Base-by-base conservation (phyloP, 1,140 invertebrate species). In the Portunus trituberculatus region DNA sequence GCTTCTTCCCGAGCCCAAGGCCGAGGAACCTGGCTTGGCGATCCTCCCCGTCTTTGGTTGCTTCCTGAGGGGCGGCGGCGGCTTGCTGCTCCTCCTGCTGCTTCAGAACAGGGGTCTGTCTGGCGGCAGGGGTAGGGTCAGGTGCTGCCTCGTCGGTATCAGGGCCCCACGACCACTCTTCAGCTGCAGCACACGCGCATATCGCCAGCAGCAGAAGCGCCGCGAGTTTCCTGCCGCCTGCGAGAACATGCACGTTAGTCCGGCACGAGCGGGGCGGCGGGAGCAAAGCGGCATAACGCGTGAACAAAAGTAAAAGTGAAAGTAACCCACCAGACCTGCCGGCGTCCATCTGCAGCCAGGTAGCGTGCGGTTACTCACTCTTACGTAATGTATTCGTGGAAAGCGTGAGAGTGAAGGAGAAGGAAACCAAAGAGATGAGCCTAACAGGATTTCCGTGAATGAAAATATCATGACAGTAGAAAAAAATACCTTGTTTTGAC, bases 1-100 rank as follows among this genome's bases (percentile, higher is more conserved):
- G 29, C 31, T 32, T 87, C 1, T 93, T 29, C 7, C 46, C 32
- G 12, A 93, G 92, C 6, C 92, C 92, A 20, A 93, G 92, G 46
- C 92, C 92, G 20, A 93, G 92, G 46, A 93, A 48, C 83, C 92
- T 93, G 0, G 83, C 39, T 1, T 91, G 90, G n/a, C 90, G 52
- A 46, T 91, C 90, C n/a, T 16, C 52, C 90, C 48, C 45, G 0
- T 91, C 32, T 6, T 10, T 16, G 0, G 91, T 0, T 0, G 10
- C 67, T 76, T 84, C 31, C n/a, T 45, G 12, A 20, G 76, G 76
- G 91, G 32, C n/a, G 16, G 52, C 52, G 16, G 10, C 20, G 67
- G 67, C 67, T 1, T 12, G 67, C n/a, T 1, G 67, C n/a, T 76
- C 20, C 67, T 76, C 67, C 20, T 76, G 20, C 12, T 20, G 12